A percentile compares a stretch with the other conserved stretches of the same genome.
Evolutionary conservation across 92 coral and sea anemone genomes (phyloP).

Genomic region (Zoanthus solanderi): DNA sequence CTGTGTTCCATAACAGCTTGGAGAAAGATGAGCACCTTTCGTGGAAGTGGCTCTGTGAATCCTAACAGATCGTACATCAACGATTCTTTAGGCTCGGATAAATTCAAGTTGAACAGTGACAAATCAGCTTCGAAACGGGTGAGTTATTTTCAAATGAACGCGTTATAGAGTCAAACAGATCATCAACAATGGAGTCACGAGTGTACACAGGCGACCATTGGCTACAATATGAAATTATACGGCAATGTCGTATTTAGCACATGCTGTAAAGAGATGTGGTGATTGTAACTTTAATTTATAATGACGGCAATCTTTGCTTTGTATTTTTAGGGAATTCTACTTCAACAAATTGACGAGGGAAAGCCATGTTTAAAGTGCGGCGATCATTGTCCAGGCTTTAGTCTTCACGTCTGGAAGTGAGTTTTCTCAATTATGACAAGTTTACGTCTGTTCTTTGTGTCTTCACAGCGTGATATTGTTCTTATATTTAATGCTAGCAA

Average conservation of each 20-base stretch:
- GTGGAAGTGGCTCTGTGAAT: not conserved
- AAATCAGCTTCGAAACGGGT: slow-evolving; percentile 81
- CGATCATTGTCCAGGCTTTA: slow-evolving; percentile 85
- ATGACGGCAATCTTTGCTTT: not conserved
- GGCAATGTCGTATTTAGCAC: not conserved
- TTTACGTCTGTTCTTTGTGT: slow-evolving; percentile 7
- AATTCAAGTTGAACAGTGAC: slow-evolving; percentile 70
- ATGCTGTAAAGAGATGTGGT: slow-evolving; percentile 3
- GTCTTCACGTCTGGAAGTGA: slow-evolving; percentile 93
- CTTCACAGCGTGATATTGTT: not conserved
- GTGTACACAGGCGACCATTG: slow-evolving; percentile 18
- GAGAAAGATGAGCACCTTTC: slow-evolving; percentile 9
- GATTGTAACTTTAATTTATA: not conserved
- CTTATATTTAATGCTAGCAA: not conserved
- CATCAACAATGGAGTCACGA: slow-evolving; percentile 16
- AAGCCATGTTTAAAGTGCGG: slow-evolving; percentile 88
- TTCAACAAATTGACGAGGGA: slow-evolving; percentile 89
- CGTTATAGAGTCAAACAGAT: slow-evolving; percentile 14
- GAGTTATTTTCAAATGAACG: slow-evolving; percentile 9
- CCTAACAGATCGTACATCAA: not conserved
- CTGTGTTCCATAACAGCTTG: slow-evolving; percentile 18
- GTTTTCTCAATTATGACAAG: slow-evolving; percentile 21
- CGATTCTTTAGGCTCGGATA: slow-evolving; percentile 68
- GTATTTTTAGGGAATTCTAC: slow-evolving; percentile 75
- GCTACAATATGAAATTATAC: not conserved